Base-by-base conservation (phyloP, 2,888 invertebrate genomes). In the Lasioglossum morio region DNA sequence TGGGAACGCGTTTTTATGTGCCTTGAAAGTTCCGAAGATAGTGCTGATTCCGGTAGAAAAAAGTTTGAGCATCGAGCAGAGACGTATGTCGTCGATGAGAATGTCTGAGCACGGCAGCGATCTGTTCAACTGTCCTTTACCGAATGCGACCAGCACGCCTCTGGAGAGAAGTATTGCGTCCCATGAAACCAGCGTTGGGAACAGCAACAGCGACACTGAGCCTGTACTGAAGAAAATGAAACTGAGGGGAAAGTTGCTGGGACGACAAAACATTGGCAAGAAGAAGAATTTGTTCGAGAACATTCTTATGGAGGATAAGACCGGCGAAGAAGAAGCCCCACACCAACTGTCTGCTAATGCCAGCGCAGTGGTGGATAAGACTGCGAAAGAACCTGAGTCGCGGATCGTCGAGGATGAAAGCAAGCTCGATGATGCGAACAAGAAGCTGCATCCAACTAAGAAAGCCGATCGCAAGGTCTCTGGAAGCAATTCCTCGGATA, bases 1-100 rank as follows among this genome's bases (percentile, higher is more conserved):
- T n/a, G 78, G 66, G 53, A 91, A 91, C 82, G 81, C 69, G 12
- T 92, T 92, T 40, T 46, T 80, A 14, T 72, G 74, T 40, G 88
- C 40, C 72, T 81, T 90, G 23, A 74, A 87, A 23, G 30, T 75
- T 72, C 77, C 85, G 0, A 63, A 37, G 23, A 48, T 23, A 80
- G 77, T 0, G 16, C 10, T 53, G 53, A 23, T 53, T 27, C 2
- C 0, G 2, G 0, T 23, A 1, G 23, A 69, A 37, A 1, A 37
- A 53, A 12, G 1, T 0, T 10, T n/a, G 10, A 53, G 16, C 69
- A 46, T 37, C 1, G 19, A 16, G 10, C 34, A 72, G 27, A 46
- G n/a, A 40, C 27, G 53, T 19, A 0, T 4, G 0, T 53, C 14
- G 0, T 40, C 2, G 34, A 34, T 4, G 14, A 43, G 43, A 14